Evolutionary conservation across 2,888 invertebrate species (phyloP), one percentile per base, ranked within the genome.

Genomic region (Drosophila putrida): DNA sequence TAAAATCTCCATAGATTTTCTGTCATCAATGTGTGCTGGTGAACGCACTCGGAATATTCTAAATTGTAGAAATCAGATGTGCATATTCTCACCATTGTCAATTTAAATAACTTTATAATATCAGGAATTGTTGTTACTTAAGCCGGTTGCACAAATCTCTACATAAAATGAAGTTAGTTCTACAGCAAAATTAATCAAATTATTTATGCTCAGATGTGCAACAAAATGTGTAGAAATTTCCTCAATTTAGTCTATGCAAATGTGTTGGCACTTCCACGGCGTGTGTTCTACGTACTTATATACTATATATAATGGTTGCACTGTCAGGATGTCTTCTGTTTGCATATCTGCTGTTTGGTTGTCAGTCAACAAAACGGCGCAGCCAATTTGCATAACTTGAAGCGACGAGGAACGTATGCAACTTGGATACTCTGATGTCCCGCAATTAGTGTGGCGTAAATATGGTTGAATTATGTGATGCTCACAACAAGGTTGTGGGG

Each of bases 331-430:
- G 20, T 36, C 35, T 44, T 31, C 50, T 27, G 44, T 54, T 33
- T 36, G 25, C 35, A 43, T 58, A 43, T 54, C 35, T 43, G 33
- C 11, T 53, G 43, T 54, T 35, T 43, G 28, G 4, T 11, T 25
- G 50, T 15, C 51, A 53, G 41, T 55, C 50, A 55, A 35, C 51
- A 43, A 63, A 53, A 38, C 41, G 51, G 4, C 44, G 47, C 50
- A 58, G 44, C 25, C 57, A 58, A 84, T 87, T 87, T 74, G 65
- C 81, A 87, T 82, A 77, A 71, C 64, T 71, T 55, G 51, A 51
- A 50, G 35, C 35, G 25, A 38, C 36, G 57, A 53, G 51, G 27
- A 50, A 44, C 35, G 64, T 57, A 49, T 43, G n/a, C 54, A 58
- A 10, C 27, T 20, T 20, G n/a, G 13, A 6, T 41, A 33, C 20